Evolutionary conservation across 1,140 invertebrate species (phyloP).

Genomic region (Drosophila arizonae): DNA sequence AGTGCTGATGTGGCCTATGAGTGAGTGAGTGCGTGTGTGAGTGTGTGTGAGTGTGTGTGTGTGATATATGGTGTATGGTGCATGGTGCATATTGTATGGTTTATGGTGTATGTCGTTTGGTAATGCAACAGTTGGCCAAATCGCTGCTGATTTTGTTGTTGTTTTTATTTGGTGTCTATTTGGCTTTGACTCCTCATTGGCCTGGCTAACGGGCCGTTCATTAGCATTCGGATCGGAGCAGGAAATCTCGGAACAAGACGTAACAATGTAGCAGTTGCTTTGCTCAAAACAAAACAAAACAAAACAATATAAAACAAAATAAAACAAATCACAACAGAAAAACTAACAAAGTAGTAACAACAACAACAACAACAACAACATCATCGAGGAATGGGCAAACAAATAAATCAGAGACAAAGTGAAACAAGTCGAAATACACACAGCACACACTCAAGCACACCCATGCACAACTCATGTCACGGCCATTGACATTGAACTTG

Average conservation of each 20-base stretch:
- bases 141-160: neutral
- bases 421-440: slow-evolving; percentile 13
- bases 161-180: no score
- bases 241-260: slow-evolving; percentile 40
- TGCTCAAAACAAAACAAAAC: neutral
- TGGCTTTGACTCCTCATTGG: neutral
- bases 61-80: neutral
- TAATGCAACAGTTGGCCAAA: slow-evolving; percentile 12
- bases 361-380: neutral
- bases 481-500: slow-evolving; percentile 73
- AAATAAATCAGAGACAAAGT: slow-evolving; percentile 35
- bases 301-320: slow-evolving; percentile 1
- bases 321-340: neutral
- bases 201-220: slow-evolving; percentile 20
- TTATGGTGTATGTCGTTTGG: neutral
- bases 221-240: slow-evolving; percentile 40
- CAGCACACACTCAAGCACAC: slow-evolving; percentile 7
- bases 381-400: slow-evolving; percentile 8
- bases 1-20: slow-evolving; percentile 15
- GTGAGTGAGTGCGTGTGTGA: neutral
- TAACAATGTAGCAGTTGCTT: slow-evolving; percentile 21
- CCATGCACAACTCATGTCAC: slow-evolving; percentile 38
- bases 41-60: neutral
- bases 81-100: neutral
- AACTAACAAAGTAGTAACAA: slow-evolving; percentile 19